Conservation (phyloP, 2,797 vertebrate genomes). For the Microcaecilia unicolor region DNA sequence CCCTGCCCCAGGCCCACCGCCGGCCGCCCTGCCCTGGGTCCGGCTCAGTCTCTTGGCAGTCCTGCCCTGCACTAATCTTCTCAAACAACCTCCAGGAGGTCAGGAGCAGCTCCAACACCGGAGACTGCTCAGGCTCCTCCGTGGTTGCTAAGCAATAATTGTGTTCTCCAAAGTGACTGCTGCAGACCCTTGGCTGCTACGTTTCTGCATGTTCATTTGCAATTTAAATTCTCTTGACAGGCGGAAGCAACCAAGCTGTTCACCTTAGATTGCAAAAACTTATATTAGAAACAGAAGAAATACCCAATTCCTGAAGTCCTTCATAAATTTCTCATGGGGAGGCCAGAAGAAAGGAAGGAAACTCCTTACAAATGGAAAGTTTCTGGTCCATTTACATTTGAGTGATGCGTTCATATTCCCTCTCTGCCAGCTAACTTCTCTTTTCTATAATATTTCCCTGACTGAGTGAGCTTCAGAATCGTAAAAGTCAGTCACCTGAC, state of each 20-base stretch:
- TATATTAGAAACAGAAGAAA: slow-evolving; percentile 55
- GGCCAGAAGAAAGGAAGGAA: slow-evolving; percentile 14
- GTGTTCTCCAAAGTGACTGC: slow-evolving; percentile 42
- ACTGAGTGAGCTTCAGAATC: no score
- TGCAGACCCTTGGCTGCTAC: slow-evolving; percentile 41
- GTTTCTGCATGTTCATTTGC: slow-evolving; percentile 53
- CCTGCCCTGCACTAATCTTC: no score
- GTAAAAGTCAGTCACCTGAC: no score
- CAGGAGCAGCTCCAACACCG: slow-evolving; percentile 6
- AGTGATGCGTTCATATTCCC: accelerated
- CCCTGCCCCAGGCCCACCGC: no score
- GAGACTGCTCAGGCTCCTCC: slow-evolving; percentile 19
- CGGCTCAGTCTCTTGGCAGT: no score
- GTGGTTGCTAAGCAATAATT: slow-evolving; percentile 57
- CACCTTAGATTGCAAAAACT: slow-evolving; percentile 61
- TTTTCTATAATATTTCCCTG: no score
- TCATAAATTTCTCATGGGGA: slow-evolving; percentile 47
- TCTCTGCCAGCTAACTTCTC: no score
- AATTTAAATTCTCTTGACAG: slow-evolving; percentile 69
- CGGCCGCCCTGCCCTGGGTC: no score
- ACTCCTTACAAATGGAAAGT: background rate
- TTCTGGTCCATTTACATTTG: background rate
- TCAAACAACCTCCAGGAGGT: no score
- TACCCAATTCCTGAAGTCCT: slow-evolving; percentile 50
- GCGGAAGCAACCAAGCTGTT: slow-evolving; percentile 66